Evolutionary conservation across 1,140 invertebrate species (phyloP), one percentile per base, ranked within the genome.

Genomic region (Steinernema feltiae): DNA sequence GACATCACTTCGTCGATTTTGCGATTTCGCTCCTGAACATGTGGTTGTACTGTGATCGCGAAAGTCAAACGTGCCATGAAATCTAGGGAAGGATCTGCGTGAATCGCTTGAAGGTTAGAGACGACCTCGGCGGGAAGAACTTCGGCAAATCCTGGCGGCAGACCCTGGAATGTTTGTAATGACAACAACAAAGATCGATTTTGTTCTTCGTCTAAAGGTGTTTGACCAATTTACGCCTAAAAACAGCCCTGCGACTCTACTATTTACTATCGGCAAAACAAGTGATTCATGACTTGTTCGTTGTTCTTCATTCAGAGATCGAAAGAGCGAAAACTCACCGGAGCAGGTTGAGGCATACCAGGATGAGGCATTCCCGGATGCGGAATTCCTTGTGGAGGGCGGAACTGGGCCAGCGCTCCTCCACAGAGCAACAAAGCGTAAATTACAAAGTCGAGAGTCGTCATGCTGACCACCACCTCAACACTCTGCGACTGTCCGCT

Each of bases 1-100:
- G 69, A 70, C 75, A 76, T 76, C 3, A 76, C 69, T 31, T 73
- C 72, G 27, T 73, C 72, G 24, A 76, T 74, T 75, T 69, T 70
- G 24, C 69, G 69, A 71, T 76, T 70, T 48, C 69, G 48, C 1
- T 76, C 75, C 17, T 70, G 32, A 24, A 69, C 74, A 1, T 32
- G 32, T 7, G 7, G 35, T 7, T 41, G 35, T 41, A 41, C 18
- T 41, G 7, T 18, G 35, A 7, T 7, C 3, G 35, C 18, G 18
- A 7, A 41, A 7, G 7, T 41, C 35, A 18, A 7, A 41, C 7
- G 24, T 15, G 24, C 53, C 53, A 63, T 63, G 24, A 63, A 63
- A 63, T 12, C 24, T 32, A 75, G 74, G 1, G 74, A 69, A 3
- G 53, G 46, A 24, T 75, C 74, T 21, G 74, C 74, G 53, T 75